Evolutionary conservation across 1,140 invertebrate genomes (phyloP), one percentile per base, ranked within the genome.

Genomic region (Lasioglossum baleicum): DNA sequence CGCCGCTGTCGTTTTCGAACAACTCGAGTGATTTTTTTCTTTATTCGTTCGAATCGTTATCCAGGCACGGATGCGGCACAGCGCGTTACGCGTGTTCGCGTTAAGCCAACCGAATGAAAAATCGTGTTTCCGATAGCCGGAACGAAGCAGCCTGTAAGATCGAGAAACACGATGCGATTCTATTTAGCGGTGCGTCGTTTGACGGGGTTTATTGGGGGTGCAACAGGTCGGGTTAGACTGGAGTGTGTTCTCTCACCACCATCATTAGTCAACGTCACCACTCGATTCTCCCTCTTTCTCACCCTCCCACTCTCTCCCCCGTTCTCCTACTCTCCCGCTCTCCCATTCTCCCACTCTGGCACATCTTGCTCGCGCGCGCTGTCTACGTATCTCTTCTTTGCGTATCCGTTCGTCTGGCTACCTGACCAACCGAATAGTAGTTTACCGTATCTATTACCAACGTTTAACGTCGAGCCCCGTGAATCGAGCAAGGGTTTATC

Each of bases 201-300:
- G 90, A 92, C 90, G 90, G 90, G 90, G 88, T 92, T 91, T 92
- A 92, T 92, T 92, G 90, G 88, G 90, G 90, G 91, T 92, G 92
- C 92, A 93, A 93, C 92, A 93, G 92, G 92, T 93, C 87, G 91
- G 90, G 90, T 90, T 92, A 91, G 91, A 92, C 89, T 91, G 87
- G 90, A 93, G 92, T 92, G 88, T 92, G 90, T 92, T 92, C 91
- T 92, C 91, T 93, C 91, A 90, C 91, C 92, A 92, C 92, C 92
- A 93, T 93, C 92, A 93, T 93, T 93, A 93, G 91, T 93, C 92
- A 93, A 92, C 91, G 92, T 93, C 92, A 93, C 89, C 91, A 90
- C 87, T 86, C 90, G 86, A 84, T 75, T 80, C 80, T 83, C 81
- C 81, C 75, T 78, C 75, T 80, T 53, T 73, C 77, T 80, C 81